Conservation (phyloP, 2,888 invertebrate genomes). For the Tinea pellionella region DNA sequence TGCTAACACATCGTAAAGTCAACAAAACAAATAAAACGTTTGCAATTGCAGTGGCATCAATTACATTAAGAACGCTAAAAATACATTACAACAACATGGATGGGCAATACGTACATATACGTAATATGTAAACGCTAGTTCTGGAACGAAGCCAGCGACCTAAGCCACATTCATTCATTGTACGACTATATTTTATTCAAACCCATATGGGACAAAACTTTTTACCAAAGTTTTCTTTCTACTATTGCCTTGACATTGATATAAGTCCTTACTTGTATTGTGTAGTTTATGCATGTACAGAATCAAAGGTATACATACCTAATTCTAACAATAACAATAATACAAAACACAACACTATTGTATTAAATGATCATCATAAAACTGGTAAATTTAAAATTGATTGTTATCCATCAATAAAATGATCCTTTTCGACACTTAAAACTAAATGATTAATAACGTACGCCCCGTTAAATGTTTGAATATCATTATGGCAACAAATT, state of each 20-base stretch:
- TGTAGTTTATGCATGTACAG: too few relatives aligned
- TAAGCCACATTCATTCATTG: background rate
- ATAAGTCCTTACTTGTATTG: background rate
- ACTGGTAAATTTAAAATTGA: too few relatives aligned
- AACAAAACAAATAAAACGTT: background rate
- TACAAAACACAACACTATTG: too few relatives aligned
- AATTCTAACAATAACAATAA: too few relatives aligned
- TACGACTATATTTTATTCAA: background rate
- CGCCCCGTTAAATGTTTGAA: too few relatives aligned
- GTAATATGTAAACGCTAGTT: background rate
- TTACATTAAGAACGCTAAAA: background rate
- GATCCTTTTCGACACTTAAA: too few relatives aligned
- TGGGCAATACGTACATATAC: background rate
- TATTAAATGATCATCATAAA: too few relatives aligned
- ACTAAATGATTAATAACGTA: too few relatives aligned
- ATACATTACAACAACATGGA: background rate
- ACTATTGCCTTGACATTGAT: background rate
- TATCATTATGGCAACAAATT: too few relatives aligned
- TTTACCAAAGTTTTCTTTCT: too few relatives aligned
- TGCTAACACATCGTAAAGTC: background rate
- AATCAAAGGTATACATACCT: too few relatives aligned
- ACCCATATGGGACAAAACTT: background rate
- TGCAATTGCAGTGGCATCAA: background rate
- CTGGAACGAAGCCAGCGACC: constrained; percentile 1
- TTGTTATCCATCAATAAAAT: too few relatives aligned